Evolutionary conservation across 1,140 invertebrate genomes (phyloP), one percentile per base, ranked within the genome.

Genomic region (Thaumetopoea pityocampa): DNA sequence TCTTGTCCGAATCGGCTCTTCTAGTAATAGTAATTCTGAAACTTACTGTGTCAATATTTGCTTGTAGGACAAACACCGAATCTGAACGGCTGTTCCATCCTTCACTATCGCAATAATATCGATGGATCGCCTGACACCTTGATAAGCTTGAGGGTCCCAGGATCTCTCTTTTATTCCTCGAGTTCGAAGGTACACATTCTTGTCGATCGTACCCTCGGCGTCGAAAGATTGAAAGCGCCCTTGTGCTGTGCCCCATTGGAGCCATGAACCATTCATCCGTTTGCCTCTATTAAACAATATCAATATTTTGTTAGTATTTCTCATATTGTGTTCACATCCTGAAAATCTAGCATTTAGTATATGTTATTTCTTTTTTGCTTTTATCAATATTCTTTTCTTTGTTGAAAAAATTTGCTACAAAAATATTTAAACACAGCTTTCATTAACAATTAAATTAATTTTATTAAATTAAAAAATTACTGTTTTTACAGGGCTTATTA

Each of bases 161-260:
- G 27, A 41, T 3, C 72, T 37, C 19, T 89, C 87, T 28, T 86
- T 82, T 0, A 87, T 55, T 5, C 88, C 86, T 17, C 88, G 85
- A 6, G 88, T 50, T 23, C 77, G 83, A 4, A 90, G 47, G 26
- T 66, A 73, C n/a, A 65, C 45, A 50, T 42, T 74, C 17, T 28
- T 43, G 5, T 60, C 51, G 3, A 51, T 19, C 4, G 37, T 15
- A 0, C 72, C 79, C n/a, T 71, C 51, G 1, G 38, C 51, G 10
- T 60, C 47, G 28, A 55, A 69, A 1, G 55, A 27, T 32, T 65
- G 48, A 26, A 84, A 57, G 3, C 68, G 63, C 3, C 78, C 80
- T 44, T 80, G 73, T 3, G 67, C 41, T 3, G 55, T 41, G 10
- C 80, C 78, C 50, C 61, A 82, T 50, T 79, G 80, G 12, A 61